Evolutionary conservation across 2,888 invertebrate species (phyloP), one percentile per base, ranked within the genome.

Genomic region (Coecobrya sp.): DNA sequence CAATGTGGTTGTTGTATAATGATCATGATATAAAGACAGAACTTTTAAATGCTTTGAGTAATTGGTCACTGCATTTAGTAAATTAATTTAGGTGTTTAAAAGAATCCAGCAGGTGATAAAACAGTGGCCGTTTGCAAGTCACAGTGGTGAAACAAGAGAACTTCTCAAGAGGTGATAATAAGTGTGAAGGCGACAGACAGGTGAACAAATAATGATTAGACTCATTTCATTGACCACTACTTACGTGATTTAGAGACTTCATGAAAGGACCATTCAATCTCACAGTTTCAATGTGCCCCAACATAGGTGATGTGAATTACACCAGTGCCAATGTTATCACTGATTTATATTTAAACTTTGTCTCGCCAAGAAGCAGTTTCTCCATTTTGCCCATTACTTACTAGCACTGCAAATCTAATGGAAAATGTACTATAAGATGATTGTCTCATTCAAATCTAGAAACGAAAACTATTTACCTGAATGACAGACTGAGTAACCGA

Each of bases 151-250:
- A 82, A 82, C 19, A 42, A 16, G 82, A 81, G 81, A 55, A 3
- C 27, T n/a, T 59, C 16, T 25, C 7, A 73, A 73, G n/a, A 0
- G 10, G 1, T 62, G 82, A 82, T 79, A 79, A 79, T 16, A 79
- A 52, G 49, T 76, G 79, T 49, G 42, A 82, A 82, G 82, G 62
- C 82, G 82, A 82, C 82, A 82, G 82, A 79, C 79, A 79, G 79
- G 79, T 79, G 52, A 59, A 30, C 42, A 62, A 82, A 42, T 25
- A 82, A 62, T 62, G 62, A 36, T 82, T 62, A 59, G 16, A 5
- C 16, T 10, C 42, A 19, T 19, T 0, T 2, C 30, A 42, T 13
- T 52, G 79, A 27, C 27, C 30, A 45, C 52, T 16, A 52, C 59
- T 36, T 22, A 52, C 59, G 59, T 22, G 82, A 82, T 79, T 7